Evolutionary conservation across 1,140 invertebrate genomes (phyloP), one percentile per base, ranked within the genome.

Genomic region (Stenopsyche tienmushanensis): DNA sequence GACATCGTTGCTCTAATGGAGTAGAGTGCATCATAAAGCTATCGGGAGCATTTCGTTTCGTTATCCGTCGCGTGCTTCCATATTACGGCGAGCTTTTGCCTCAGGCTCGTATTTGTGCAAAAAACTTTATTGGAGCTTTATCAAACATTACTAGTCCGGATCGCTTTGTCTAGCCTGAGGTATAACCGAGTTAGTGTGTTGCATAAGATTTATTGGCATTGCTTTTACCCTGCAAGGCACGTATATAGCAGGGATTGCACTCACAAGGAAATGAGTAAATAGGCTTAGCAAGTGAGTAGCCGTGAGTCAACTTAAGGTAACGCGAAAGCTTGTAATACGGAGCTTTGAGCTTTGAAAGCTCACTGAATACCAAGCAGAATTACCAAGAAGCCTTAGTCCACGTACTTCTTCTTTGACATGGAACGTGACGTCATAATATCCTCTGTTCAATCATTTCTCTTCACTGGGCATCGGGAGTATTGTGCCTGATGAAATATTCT

Each of bases 401-500:
- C 55, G 45, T 25, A 39, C 10, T 5, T 55, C 57, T 62, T 50
- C 54, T 66, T 66, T 66, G 65, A 63, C 59, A 57, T 52, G 21
- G 59, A 8, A 63, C 65, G 65, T 67, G 60, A 67, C 59, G 60
- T 67, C 49, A 66, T 66, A 66, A 66, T 66, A 42, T 50, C 20
- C 64, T 42, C 50, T 26, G 54, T 53, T 65, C 55, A 58, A 45
- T 55, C 64, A 59, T 54, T 58, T 55, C 55, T 53, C 13, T 26
- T n/a, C 15, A n/a, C 26, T 44, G 29, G 55, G 45, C n/a, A n/a
- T n/a, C n/a, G 21, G 21, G 47, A 18, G 47, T 20, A 49, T 49
- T 49, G 47, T 49, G 21, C 47, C 2, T 20, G 3, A 2, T 18
- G 15, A 18, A 21, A 49, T 18, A 49, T 49, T 17, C 29, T 49